Base-by-base conservation (phyloP, 2,888 invertebrate species). In the Pogonocherus hispidulus region DNA sequence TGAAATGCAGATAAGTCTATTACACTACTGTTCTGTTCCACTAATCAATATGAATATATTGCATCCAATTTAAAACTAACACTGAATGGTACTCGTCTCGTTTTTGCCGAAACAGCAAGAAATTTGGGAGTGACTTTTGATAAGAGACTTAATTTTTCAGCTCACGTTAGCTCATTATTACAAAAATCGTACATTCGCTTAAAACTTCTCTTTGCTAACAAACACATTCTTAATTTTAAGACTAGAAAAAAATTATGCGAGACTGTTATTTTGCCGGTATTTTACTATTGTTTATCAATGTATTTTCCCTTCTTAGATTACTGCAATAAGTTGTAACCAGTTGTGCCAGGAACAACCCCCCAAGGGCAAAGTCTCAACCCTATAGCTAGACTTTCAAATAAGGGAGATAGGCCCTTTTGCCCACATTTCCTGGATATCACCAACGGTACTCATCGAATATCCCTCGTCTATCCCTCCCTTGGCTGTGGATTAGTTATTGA, bases 221-320 rank as follows among this genome's bases (percentile, higher is more conserved):
- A 9, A 63, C 49, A 49, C 23, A 56, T 23, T 35, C 18, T 66
- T n/a, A 65, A 64, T 54, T 65, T 65, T 65, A 37, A 63, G 27
- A 18, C 27, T 4, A 47, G 63, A 35, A 66, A 64, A 41, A 66
- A 66, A 19, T 3, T 66, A 19, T 37, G 19, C 11, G 67, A 66
- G 16, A 16, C 52, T n/a, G 1, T 66, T 18, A 23, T 66, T 20
- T 47, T 66, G 22, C n/a, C 56, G 3, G 11, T 35, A 2, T 16
- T 66, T 54, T 35, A 51, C 19, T 66, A 66, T 54, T 51, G 51
- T 22, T 11, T 41, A 14, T 2, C 14, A 3, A 37, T 67, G 23
- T 67, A 67, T 49, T 32, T 19, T 16, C 55, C 54, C 3, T 66
- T 37, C 20, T 41, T 67, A n/a, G 46, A 52, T 18, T 20, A 35